Base-by-base conservation (phyloP, 2,797 vertebrate species). In the Erethizon dorsatum region DNA sequence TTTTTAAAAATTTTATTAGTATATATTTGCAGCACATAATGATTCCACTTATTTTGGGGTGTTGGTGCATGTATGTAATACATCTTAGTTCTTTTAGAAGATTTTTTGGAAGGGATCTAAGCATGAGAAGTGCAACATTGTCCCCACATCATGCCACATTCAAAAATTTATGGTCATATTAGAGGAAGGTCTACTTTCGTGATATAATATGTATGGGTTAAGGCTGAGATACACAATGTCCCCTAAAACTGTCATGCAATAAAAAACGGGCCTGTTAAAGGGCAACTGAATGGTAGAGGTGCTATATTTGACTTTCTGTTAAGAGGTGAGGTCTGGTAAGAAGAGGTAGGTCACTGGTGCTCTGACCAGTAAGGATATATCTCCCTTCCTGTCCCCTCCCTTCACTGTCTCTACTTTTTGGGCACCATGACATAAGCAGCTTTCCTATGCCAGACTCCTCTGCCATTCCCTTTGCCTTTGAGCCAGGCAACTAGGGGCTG, bases 121-220 rank as follows among this genome's bases (percentile, higher is more conserved):
- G 28, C 8, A 57, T 13, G 9, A 75, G 24, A 92, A 89, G 52
- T 54, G 5, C 1, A 28, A 63, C 52, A 95, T 5, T n/a, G 24
- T 6, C 6, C 10, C 22, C 31, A 17, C 0, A 52, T 13, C 37
- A 31, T 9, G 15, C 3, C 22, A 28, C 5, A 18, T 5, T 4
- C 20, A 18, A 71, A 91, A 88, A 22, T 17, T 28, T 69, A 59
- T 11, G 3, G 54, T 90, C 26, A 37, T 71, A 17, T 10, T 63
- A 65, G 0, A 54, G 24, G 18, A 47, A 77, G 77, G 13, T 91
- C 33, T 37, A 50, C 50, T 78, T 91, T 56, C 26, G 24, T 83
- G 7, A 13, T 83, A 83, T 82, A 88, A n/a, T 71, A 82, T 85
- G 41, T 28, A 28, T 45, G 15, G 12, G 4, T 75, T 14, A 47